Conservation (phyloP, 2,797 vertebrate genomes). For the Hypotaenidia okinawae region DNA sequence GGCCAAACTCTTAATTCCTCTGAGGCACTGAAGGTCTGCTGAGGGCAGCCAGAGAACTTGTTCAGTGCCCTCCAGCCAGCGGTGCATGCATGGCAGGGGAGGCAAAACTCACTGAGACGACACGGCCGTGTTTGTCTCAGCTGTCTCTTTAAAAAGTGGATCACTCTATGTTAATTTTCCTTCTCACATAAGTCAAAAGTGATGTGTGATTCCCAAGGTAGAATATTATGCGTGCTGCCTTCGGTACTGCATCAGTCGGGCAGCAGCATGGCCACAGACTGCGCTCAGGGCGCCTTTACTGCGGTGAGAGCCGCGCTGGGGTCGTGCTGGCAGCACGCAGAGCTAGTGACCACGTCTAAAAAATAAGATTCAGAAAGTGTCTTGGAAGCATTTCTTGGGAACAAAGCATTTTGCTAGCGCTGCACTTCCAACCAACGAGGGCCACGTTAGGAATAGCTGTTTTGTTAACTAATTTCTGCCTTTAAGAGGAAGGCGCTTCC, state of each 20-base stretch:
- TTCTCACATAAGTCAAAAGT: background rate
- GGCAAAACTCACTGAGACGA: background rate
- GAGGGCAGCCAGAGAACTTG: background rate
- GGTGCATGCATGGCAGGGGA: accelerated
- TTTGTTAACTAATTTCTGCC: background rate
- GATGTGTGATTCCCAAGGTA: background rate
- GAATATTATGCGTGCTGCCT: background rate
- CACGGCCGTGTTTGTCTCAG: background rate
- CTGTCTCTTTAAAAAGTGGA: background rate
- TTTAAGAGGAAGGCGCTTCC: slow-evolving; percentile 22
- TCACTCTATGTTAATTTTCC: background rate
- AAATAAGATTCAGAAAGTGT: background rate
- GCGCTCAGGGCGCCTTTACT: background rate
- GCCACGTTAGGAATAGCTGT: background rate
- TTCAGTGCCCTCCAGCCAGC: background rate
- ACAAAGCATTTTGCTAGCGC: background rate
- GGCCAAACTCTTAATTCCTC: background rate
- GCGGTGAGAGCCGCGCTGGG: background rate
- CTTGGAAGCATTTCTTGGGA: background rate
- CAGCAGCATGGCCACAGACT: background rate
- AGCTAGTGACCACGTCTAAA: background rate
- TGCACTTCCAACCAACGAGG: background rate
- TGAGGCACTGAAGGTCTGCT: background rate
- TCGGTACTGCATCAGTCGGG: background rate
- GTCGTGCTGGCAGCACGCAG: accelerated